These are phyloP conservation scores for Oncorhynchus nerka DNA, from an alignment of 2,113 vertebrate genomes.

Conservation along the genomic window DNA sequence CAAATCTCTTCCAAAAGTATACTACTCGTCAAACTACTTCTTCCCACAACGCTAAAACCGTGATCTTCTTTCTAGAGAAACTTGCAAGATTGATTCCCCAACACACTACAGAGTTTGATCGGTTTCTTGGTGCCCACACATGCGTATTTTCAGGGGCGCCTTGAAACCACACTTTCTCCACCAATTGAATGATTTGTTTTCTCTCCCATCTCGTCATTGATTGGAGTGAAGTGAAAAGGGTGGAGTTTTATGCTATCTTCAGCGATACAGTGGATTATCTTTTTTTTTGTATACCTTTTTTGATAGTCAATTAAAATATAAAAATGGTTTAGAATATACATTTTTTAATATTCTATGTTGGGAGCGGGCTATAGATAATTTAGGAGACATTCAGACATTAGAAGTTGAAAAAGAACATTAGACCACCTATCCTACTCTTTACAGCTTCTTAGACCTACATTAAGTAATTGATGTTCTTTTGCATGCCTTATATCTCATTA, in stretches of 20 bases:
- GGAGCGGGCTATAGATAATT: too few species aligned
- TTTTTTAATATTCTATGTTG: too few species aligned
- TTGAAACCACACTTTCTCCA: slow-evolving; percentile 48
- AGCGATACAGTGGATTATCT: not conserved
- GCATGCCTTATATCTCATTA: not conserved
- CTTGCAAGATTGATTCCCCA: slow-evolving; percentile 40
- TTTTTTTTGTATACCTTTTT: too few species aligned
- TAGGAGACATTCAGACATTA: too few species aligned
- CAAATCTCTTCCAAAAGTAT: not conserved
- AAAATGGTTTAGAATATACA: too few species aligned
- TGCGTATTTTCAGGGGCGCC: slow-evolving; percentile 46
- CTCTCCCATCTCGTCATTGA: slow-evolving; percentile 26
- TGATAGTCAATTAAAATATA: too few species aligned
- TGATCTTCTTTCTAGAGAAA: slow-evolving; percentile 27
- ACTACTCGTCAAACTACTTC: too few species aligned
- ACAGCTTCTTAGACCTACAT: not conserved
- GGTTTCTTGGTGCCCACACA: slow-evolving; percentile 60
- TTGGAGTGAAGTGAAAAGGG: slow-evolving; percentile 49
- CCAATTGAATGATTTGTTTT: slow-evolving; percentile 64
- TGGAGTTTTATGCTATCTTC: slow-evolving; percentile 23
- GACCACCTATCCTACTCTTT: not conserved
- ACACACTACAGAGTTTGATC: slow-evolving; percentile 31
- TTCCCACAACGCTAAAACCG: slow-evolving; percentile 35
- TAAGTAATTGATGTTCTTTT: not conserved
- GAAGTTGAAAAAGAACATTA: too few species aligned